Evolutionary conservation across 2,797 vertebrate species (phyloP).

Genomic region (Xyrichtys novacula): DNA sequence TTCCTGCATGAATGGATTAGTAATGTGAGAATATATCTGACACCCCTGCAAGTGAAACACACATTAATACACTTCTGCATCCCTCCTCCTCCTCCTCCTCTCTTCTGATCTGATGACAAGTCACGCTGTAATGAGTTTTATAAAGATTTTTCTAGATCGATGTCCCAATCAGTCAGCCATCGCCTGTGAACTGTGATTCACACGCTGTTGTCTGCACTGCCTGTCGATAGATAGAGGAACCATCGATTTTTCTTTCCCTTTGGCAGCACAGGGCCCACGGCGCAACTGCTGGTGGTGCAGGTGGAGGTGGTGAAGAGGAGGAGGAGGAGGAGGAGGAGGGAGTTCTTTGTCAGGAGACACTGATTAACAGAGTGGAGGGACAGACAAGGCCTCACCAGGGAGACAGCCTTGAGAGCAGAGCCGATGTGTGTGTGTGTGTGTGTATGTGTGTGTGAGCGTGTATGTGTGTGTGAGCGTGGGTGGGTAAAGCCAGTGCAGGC

Average conservation of each 20-base stretch:
- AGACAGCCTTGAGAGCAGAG: slow-evolving; percentile 59
- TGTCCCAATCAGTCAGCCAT: slow-evolving; percentile 81
- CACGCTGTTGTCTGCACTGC: slow-evolving; percentile 69
- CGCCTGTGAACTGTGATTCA: slow-evolving; percentile 80
- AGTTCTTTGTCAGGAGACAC: slow-evolving; percentile 71
- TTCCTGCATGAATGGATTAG: slow-evolving; percentile 36
- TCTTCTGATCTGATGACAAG: slow-evolving; percentile 72
- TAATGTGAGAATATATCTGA: slow-evolving; percentile 27
- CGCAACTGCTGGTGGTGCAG: slow-evolving; percentile 20
- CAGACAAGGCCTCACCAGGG: slow-evolving; percentile 52
- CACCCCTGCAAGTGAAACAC: slow-evolving; percentile 52
- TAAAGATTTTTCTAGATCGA: slow-evolving; percentile 86
- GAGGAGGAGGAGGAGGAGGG: not conserved
- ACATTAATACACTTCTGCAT: slow-evolving; percentile 65
- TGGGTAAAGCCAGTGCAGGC: slow-evolving; percentile 36
- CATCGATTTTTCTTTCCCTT: slow-evolving; percentile 80
- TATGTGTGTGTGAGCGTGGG: too few species aligned
- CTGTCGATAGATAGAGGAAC: slow-evolving; percentile 76
- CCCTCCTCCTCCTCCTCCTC: not conserved
- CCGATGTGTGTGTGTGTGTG: slow-evolving; percentile 10
- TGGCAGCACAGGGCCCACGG: slow-evolving; percentile 35
- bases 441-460: not conserved
- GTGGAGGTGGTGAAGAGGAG: slow-evolving; percentile 20
- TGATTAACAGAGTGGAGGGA: slow-evolving; percentile 79
- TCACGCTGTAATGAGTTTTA: slow-evolving; percentile 83